Evolutionary conservation across 1,140 invertebrate species (phyloP).

Genomic region (Pseudomyrmex dendroicus): DNA sequence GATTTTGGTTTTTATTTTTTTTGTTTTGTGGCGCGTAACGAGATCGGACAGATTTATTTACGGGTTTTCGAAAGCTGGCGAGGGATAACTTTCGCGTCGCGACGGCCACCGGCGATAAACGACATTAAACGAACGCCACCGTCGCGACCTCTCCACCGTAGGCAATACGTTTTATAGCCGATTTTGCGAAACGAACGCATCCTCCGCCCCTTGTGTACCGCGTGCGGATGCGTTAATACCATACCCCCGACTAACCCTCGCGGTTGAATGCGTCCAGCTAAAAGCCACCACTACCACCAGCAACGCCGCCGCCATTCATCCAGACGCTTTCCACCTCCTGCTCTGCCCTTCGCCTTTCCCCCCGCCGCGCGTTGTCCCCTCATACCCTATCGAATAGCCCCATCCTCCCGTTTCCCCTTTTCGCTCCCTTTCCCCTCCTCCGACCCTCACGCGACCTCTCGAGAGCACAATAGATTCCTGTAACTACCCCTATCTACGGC

Average conservation of each 20-base stretch:
- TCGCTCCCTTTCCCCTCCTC: slow-evolving; percentile 32
- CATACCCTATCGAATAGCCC: slow-evolving; percentile 41
- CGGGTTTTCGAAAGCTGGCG: not conserved
- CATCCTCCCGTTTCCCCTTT: slow-evolving; percentile 42
- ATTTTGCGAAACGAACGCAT: slow-evolving; percentile 73
- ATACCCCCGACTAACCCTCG: slow-evolving; percentile 72
- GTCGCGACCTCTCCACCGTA: slow-evolving; percentile 56
- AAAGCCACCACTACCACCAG: slow-evolving; percentile 71
- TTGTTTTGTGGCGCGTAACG: not conserved
- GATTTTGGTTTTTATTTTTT: not conserved
- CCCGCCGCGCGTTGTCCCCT: slow-evolving; percentile 64
- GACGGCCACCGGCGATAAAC: slow-evolving; percentile 62
- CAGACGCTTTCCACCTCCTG: slow-evolving; percentile 67
- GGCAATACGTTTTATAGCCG: slow-evolving; percentile 75
- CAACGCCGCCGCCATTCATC: slow-evolving; percentile 70
- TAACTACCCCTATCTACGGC: slow-evolving; percentile 77
- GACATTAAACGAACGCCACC: slow-evolving; percentile 74
- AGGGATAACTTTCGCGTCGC: slow-evolving; percentile 23
- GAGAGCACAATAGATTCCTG: slow-evolving; percentile 79
- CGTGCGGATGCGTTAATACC: slow-evolving; percentile 74
- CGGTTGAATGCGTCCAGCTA: slow-evolving; percentile 75
- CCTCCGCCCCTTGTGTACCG: slow-evolving; percentile 35
- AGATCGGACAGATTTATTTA: not conserved
- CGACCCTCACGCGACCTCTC: slow-evolving; percentile 73
- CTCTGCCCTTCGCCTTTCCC: slow-evolving; percentile 56